Evolutionary conservation across 2,888 invertebrate genomes (phyloP).

Genomic region (Seladonia tumulorum): DNA sequence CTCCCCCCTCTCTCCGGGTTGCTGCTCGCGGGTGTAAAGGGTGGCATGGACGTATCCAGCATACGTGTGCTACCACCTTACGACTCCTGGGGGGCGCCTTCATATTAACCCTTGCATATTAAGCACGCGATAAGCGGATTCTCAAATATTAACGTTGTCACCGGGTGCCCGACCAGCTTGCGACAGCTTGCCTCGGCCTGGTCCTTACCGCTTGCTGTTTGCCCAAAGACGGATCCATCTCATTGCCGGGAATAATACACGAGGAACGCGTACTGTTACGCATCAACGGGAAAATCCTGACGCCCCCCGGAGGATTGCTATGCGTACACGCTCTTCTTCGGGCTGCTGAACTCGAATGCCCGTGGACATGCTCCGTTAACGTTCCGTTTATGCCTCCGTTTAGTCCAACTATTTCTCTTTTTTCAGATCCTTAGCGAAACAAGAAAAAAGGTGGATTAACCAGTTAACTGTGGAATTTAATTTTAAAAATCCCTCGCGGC

Average conservation of each 20-base stretch:
- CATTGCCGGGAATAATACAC: constrained; percentile 64
- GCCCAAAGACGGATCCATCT: constrained; percentile 73
- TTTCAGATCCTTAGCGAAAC: too few species aligned
- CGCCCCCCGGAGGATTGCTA: constrained; percentile 17
- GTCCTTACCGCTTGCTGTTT: constrained; percentile 69
- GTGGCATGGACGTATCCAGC: constrained; percentile 77
- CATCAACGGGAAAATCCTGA: constrained; percentile 55
- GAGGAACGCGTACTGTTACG: constrained; percentile 42
- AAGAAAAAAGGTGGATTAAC: neutral
- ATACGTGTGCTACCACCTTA: constrained; percentile 82
- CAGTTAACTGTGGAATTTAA: too few species aligned
- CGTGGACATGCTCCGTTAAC: neutral
- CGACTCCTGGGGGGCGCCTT: constrained; percentile 83
- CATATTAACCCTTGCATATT: constrained; percentile 84
- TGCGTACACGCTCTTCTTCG: neutral
- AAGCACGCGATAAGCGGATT: constrained; percentile 82
- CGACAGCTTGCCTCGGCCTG: constrained; percentile 61
- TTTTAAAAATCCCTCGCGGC: too few species aligned
- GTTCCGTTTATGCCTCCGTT: neutral
- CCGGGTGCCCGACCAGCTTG: constrained; percentile 63
- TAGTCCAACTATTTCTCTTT: neutral
- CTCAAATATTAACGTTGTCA: constrained; percentile 82
- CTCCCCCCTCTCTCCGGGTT: constrained; percentile 66
- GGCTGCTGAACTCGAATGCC: neutral
- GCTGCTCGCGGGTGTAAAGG: constrained; percentile 78